Evolutionary conservation across 2,888 invertebrate genomes (phyloP), one percentile per base, ranked within the genome.

Genomic region (Drosophila eohydei): DNA sequence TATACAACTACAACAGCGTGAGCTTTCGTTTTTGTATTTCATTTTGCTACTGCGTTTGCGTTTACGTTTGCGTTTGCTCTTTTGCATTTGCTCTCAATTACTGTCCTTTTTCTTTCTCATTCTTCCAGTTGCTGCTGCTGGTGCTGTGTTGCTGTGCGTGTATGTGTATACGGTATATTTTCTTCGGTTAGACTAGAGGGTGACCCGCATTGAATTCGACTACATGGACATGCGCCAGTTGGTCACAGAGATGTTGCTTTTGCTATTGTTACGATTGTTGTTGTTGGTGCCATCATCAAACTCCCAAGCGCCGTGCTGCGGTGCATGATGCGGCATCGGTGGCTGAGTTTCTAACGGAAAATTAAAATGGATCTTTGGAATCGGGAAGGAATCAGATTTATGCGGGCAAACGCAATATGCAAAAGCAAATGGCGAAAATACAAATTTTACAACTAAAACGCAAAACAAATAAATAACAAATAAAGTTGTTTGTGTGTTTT

Each of bases 211-310:
- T 14, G 2, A 48, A 26, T 12, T n/a, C 7, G 48, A 40, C 60
- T 77, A 78, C 78, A 78, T 75, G 44, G 78, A 67, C 78, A 78
- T 78, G 67, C 78, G 78, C 78, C 78, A 78, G 44, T 80, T 78
- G 46, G 61, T 64, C 58, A 79, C 71, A 28, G 77, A 74, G 28
- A 77, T 63, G 66, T 77, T 77, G 62, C 50, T 79, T 50, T 79
- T 74, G 60, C 36, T 70, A 16, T 60, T 74, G 66, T n/a, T 71
- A 44, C 77, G 77, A 61, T 74, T 77, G 40, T 54, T 79, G 38
- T 59, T 64, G 66, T 75, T 78, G 75, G 67, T 78, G 55, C 78
- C 78, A 54, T 78, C 78, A 38, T 78, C 78, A 30, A 80, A 78
- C 16, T 78, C 78, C 78, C 78, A 78, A 8, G 78, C 44, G 41